Evolutionary conservation across 2,888 invertebrate species (phyloP).

Genomic region (Amaurobius ferox): DNA sequence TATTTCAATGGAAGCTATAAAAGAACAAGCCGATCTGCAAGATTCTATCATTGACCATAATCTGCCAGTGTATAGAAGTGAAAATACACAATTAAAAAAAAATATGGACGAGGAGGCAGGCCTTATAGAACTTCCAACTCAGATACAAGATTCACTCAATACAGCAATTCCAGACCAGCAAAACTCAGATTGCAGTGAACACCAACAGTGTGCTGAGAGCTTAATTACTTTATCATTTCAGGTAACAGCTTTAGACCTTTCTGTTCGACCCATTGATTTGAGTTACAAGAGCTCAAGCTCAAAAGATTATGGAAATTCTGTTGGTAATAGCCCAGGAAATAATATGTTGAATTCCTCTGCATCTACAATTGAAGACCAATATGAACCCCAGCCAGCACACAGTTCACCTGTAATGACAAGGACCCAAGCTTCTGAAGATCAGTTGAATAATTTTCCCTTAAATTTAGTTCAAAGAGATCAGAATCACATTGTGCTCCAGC

Average conservation of each 20-base stretch:
- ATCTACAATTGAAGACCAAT: background rate
- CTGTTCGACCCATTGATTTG: constrained; percentile 85
- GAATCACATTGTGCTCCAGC: too few species aligned
- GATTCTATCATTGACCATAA: background rate
- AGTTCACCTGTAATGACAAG: background rate
- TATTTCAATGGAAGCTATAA: too few species aligned
- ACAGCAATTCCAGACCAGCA: background rate
- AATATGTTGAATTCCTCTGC: background rate
- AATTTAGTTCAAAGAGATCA: too few species aligned
- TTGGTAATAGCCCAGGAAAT: background rate
- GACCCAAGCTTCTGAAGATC: background rate
- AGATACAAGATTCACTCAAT: background rate
- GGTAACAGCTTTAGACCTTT: constrained; percentile 73
- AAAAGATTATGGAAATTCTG: background rate
- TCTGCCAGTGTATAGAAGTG: background rate
- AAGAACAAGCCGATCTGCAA: too few species aligned
- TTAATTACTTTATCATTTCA: constrained; percentile 54
- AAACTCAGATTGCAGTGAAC: constrained; percentile 2
- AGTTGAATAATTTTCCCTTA: too few species aligned
- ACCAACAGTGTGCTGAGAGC: constrained; percentile 5
- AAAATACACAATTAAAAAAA: background rate
- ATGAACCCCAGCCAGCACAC: background rate
- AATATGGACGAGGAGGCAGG: too few species aligned
- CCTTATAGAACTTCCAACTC: background rate
- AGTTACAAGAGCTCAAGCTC: too few species aligned